Percentiles rank a stretch among this genome's conserved stretches.
Conservation (phyloP, 2,888 invertebrate genomes). For the Volucella inflata region DNA sequence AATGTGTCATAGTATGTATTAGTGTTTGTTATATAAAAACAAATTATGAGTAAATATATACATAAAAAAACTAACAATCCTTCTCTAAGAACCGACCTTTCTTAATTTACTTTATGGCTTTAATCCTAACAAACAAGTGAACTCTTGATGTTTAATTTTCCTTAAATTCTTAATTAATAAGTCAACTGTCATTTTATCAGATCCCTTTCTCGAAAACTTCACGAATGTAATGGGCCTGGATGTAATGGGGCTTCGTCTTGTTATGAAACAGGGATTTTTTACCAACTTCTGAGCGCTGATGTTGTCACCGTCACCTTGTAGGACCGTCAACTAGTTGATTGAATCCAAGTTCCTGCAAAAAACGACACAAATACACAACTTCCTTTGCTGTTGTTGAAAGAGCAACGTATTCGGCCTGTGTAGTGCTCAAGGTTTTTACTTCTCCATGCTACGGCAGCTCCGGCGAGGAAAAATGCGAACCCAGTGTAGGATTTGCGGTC, state of each 20-base stretch:
- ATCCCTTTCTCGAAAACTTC: slow-evolving; percentile 33
- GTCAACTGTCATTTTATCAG: slow-evolving; percentile 18
- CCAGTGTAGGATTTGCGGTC: slow-evolving; percentile 45
- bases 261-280: too few relatives aligned
- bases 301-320: too few relatives aligned
- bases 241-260: slow-evolving; percentile 20
- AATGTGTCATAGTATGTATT: too few relatives aligned
- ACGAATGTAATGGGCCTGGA: slow-evolving; percentile 42
- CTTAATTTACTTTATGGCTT: neutral
- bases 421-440: slow-evolving; percentile 45
- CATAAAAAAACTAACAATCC: too few relatives aligned
- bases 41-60: too few relatives aligned
- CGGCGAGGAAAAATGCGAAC: slow-evolving; percentile 31
- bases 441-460: too few relatives aligned
- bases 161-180: slow-evolving; percentile 22
- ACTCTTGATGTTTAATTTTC: slow-evolving; percentile 10
- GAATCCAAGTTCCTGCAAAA: slow-evolving; percentile 29
- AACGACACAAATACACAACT: slow-evolving; percentile 30
- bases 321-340: too few relatives aligned
- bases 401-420: slow-evolving; percentile 53
- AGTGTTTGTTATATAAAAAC: too few relatives aligned
- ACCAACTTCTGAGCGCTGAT: too few relatives aligned
- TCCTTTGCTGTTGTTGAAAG: too few relatives aligned
- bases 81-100: too few relatives aligned
- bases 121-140: slow-evolving; percentile 1